Base-by-base conservation (phyloP, 2,888 invertebrate genomes). In the Sesamia inferens region DNA sequence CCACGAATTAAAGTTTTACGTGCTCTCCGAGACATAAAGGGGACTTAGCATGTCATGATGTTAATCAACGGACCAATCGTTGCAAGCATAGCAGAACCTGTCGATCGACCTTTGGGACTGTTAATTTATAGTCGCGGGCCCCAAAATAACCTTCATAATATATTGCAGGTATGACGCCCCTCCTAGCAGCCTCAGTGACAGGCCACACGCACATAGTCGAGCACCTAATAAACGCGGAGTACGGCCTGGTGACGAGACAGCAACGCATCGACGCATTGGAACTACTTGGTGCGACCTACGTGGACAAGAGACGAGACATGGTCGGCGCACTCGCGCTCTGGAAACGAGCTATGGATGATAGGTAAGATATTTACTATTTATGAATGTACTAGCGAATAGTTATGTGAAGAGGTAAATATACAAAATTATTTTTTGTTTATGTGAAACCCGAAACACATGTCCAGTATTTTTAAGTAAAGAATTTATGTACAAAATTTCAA, bases 271-370 rank as follows among this genome's bases (percentile, higher is more conserved):
- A 99, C 92, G 99, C 99, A 19, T 93, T 99, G 78, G 99, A 99
- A 93, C 96, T 99, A 63, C 96, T 99, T 61, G 99, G 99, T 7
- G 99, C 99, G 5, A 99, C 99, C 0, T 99, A 98, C 93, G 99
- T 99, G n/a, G 99, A 99, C 94, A 99, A 99, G 92, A 98, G 99
- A 92, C 97, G 99, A 86, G 99, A 99, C 93, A 99, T 99, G 98
- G 97, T 98, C 75, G 98, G 98, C 57, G 99, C 99, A 1, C 96
- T 99, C 68, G 97, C 97, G 77, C 97, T 98, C 78, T 99, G 99
- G 99, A 98, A 98, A 90, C 97, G 98, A 87, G 99, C 99, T 44
- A 98, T 99, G 98, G 97, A 98, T 79, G 98, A 98, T 90, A 98
- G 99, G 98, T 98, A 90, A 86, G 0, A 63, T 16, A 19, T 39